These are phyloP conservation scores for Drosophila sechellia DNA, from an alignment of 1,140 invertebrate genomes.

Conservation along the genomic window DNA sequence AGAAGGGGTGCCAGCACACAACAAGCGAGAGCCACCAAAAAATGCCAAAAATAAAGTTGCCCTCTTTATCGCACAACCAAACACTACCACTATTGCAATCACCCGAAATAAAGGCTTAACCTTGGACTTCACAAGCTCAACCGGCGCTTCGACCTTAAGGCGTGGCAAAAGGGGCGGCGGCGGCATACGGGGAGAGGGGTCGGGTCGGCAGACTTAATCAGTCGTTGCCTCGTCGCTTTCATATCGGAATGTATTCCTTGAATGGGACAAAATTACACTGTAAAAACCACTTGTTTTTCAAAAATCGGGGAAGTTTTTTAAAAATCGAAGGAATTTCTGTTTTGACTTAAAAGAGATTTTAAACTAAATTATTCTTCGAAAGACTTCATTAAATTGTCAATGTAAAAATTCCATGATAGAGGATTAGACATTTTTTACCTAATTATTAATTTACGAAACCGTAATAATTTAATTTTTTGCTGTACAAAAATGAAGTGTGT, in stretches of 20 bases:
- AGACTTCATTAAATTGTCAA: no score
- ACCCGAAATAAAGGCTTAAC: constrained; percentile 59
- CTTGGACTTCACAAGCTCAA: constrained; percentile 59
- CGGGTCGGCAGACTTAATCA: constrained; percentile 46
- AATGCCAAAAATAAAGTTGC: constrained; percentile 48
- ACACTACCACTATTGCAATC: constrained; percentile 14
- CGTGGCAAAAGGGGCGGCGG: background rate
- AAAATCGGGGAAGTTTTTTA: no score
- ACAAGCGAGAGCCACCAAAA: constrained; percentile 18
- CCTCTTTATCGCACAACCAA: constrained; percentile 37
- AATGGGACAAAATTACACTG: constrained; percentile 5
- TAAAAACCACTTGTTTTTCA: background rate
- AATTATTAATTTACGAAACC: background rate
- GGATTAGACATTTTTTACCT: background rate
- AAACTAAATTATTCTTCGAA: no score
- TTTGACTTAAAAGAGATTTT: no score
- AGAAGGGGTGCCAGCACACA: constrained; percentile 10
- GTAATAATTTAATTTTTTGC: background rate
- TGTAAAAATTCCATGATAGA: background rate
- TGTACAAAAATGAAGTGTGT: constrained; percentile 2
- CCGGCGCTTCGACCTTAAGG: constrained; percentile 29
- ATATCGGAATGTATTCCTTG: constrained; percentile 29
- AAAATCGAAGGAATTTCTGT: background rate
- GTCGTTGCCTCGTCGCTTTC: constrained; percentile 45
- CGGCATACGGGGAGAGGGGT: background rate